phyloP scores from a whole-genome alignment of 2,888 invertebrate genomes.

The Meiosimyza platycephala region DNA sequence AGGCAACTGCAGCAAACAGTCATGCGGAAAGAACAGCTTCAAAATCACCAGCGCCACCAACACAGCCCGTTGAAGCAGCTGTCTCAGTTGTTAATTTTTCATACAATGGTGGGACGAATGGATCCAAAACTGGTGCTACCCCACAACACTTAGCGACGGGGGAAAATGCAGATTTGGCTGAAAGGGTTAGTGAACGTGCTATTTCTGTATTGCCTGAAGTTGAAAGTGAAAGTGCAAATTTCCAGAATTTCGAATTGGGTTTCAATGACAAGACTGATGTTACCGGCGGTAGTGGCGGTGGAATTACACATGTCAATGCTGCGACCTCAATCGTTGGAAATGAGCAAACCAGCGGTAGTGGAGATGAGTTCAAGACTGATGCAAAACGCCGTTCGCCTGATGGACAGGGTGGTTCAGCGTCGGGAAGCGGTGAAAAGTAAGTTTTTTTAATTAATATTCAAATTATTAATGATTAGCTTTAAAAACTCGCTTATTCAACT shows the following conservation, averaged over 20 bases:
- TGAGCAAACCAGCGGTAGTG: constrained; percentile 37
- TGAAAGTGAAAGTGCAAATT: constrained; percentile 73
- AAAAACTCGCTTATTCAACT: no score
- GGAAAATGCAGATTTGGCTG: constrained; percentile 46
- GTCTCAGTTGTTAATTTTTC: constrained; percentile 58
- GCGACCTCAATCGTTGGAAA: background rate
- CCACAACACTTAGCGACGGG: constrained; percentile 27
- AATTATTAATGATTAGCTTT: no score
- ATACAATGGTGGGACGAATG: constrained; percentile 38
- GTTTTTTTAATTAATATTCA: constrained; percentile 27
- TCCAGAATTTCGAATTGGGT: constrained; percentile 55
- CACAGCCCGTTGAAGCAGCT: constrained; percentile 65
- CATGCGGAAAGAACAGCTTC: background rate
- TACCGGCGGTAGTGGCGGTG: constrained; percentile 22
- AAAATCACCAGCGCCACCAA: constrained; percentile 59
- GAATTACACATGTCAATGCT: background rate
- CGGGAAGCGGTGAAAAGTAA: constrained; percentile 56
- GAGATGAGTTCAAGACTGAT: constrained; percentile 54
- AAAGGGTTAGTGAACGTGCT: constrained; percentile 66
- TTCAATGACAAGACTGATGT: constrained; percentile 36
- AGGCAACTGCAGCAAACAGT: constrained; percentile 28
- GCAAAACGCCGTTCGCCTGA: constrained; percentile 60
- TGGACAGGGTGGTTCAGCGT: constrained; percentile 60
- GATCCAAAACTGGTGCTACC: constrained; percentile 5
- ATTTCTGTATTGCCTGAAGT: constrained; percentile 73